Conservation (phyloP, 1,140 invertebrate species). For the Eubasilissa regina region DNA sequence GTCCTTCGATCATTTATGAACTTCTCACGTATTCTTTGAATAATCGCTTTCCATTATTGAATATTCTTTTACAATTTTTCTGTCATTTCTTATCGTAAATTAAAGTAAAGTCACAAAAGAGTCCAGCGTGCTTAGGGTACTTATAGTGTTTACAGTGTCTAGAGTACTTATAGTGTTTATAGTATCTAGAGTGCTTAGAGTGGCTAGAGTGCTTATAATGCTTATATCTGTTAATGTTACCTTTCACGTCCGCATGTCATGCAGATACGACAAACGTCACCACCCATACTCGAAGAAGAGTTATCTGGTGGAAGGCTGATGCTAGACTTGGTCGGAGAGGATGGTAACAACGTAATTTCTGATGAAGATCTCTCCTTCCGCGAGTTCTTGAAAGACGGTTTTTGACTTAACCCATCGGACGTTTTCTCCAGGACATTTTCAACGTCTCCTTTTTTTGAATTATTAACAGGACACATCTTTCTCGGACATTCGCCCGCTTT, state of each 20-base stretch:
- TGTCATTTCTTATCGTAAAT: no score
- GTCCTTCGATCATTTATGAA: no score
- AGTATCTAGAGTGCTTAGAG: not conserved
- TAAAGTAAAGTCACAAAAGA: no score
- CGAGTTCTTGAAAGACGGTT: not conserved
- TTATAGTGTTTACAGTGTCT: no score
- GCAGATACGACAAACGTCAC: slow-evolving; percentile 36
- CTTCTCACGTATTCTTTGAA: no score
- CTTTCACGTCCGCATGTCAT: slow-evolving; percentile 41
- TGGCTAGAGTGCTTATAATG: not conserved
- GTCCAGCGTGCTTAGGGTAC: no score
- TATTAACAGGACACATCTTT: no score
- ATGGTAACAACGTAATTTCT: not conserved
- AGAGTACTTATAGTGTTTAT: no score
- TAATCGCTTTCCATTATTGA: no score
- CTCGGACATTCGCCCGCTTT: no score
- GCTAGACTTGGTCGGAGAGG: not conserved
- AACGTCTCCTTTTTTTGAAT: no score
- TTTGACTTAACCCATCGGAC: not conserved
- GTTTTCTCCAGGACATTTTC: not conserved
- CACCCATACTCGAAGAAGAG: slow-evolving; percentile 38
- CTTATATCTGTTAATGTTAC: slow-evolving; percentile 15
- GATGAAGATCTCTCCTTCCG: slow-evolving; percentile 19
- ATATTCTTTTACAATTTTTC: no score
- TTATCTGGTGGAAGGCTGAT: slow-evolving; percentile 5